Percentiles rank a stretch among this genome's conserved stretches.
phyloP scores from a whole-genome alignment of 2,113 vertebrate genomes.

The Recurvirostra avosetta region DNA sequence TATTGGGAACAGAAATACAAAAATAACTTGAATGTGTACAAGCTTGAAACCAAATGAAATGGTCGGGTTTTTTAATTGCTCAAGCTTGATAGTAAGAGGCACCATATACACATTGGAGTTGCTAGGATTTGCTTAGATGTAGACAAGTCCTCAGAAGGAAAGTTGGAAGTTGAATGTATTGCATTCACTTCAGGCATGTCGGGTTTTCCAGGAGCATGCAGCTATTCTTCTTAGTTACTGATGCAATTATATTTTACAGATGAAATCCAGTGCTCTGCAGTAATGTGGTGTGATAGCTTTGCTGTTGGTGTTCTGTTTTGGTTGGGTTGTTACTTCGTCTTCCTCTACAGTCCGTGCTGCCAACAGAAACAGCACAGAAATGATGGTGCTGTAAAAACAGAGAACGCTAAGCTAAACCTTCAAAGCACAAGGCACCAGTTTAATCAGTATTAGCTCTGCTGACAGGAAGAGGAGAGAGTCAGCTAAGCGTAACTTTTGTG shows the following conservation, averaged over 20 bases:
- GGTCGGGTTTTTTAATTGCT: neutral
- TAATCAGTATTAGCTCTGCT: neutral
- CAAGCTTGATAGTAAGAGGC: neutral
- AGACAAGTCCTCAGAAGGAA: no score
- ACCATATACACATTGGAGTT: neutral
- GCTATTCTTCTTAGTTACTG: neutral
- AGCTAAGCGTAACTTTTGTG: neutral
- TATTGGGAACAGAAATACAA: neutral
- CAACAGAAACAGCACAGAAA: neutral
- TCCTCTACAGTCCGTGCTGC: neutral
- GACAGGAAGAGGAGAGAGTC: neutral
- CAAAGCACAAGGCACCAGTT: neutral
- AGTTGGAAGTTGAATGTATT: neutral
- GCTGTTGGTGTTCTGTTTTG: neutral
- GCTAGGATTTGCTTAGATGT: neutral
- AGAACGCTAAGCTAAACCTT: neutral
- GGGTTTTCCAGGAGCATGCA: neutral
- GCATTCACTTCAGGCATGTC: accelerated
- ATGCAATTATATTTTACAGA: neutral
- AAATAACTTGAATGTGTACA: neutral
- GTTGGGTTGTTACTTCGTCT: neutral
- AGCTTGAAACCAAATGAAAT: neutral
- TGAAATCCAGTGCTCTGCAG: neutral
- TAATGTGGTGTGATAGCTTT: neutral
- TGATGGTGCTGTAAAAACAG: neutral